Evolutionary conservation across 53 echinoderm and acorn worm species (phyloP).

Genomic region (Antedon mediterranea): DNA sequence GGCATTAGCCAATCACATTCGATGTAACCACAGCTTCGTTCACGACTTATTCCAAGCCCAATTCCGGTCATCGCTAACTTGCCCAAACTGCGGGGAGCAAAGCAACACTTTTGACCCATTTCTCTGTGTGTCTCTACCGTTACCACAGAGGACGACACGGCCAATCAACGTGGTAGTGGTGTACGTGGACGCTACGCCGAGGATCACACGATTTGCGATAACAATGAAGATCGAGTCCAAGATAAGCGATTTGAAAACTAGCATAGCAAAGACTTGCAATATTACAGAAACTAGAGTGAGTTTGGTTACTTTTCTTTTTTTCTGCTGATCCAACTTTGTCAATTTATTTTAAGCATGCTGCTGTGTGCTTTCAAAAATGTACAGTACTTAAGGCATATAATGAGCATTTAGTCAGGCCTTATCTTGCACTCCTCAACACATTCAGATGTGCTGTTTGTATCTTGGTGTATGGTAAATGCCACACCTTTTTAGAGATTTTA

Average conservation of each 20-base stretch:
- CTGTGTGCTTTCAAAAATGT: too few relatives aligned
- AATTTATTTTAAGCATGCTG: too few relatives aligned
- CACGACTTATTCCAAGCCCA: conserved; percentile 98
- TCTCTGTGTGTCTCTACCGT: conserved; percentile 81
- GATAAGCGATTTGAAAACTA: conserved; percentile 53
- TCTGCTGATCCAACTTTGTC: too few relatives aligned
- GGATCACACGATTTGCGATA: conserved; percentile 57
- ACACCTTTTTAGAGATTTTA: too few relatives aligned
- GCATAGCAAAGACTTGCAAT: conserved; percentile 60
- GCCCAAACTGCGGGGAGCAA: conserved; percentile 82
- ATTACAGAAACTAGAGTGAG: conserved; percentile 89
- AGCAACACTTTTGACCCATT: conserved; percentile 99
- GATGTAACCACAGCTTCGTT: conserved; percentile 94
- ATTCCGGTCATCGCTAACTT: conserved; percentile 83
- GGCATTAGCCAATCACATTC: conserved; percentile 87
- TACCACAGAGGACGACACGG: conserved; percentile 79
- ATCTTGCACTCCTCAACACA: too few relatives aligned
- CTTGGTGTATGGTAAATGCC: too few relatives aligned
- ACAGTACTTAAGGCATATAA: too few relatives aligned
- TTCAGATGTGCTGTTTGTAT: too few relatives aligned
- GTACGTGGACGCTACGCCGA: conserved; percentile 62
- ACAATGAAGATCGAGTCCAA: conserved; percentile 42
- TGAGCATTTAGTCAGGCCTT: too few relatives aligned
- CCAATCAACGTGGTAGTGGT: conserved; percentile 70
- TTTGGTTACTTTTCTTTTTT: not conserved